Conservation (phyloP, 2,113 vertebrate species). For the Perca fluviatilis region DNA sequence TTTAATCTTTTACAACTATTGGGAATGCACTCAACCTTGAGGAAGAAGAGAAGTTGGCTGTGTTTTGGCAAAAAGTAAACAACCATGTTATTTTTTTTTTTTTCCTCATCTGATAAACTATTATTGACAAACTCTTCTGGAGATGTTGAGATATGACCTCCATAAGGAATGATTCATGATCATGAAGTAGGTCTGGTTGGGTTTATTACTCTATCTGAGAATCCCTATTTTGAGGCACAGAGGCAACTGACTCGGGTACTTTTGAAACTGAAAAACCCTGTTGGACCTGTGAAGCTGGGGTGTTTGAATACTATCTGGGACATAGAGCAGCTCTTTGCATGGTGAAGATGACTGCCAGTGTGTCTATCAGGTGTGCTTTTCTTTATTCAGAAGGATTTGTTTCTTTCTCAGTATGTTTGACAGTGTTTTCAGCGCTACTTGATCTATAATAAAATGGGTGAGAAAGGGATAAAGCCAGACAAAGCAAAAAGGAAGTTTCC, state of each 20-base stretch:
- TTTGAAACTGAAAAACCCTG: conserved; percentile 47
- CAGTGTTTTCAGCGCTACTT: conserved; percentile 43
- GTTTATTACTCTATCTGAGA: conserved; percentile 27
- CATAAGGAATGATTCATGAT: conserved; percentile 4
- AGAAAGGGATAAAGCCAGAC: conserved; percentile 26
- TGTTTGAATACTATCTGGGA: conserved; percentile 30
- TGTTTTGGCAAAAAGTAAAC: conserved; percentile 1
- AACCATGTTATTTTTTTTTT: neutral
- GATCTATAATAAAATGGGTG: conserved; percentile 52
- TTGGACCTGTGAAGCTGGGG: conserved; percentile 40
- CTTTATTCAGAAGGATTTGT: conserved; percentile 45
- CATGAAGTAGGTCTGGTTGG: conserved; percentile 8
- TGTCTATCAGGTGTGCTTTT: conserved; percentile 43
- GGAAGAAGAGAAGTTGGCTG: neutral
- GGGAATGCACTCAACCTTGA: neutral
- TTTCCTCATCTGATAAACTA: neutral
- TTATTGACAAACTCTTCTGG: neutral
- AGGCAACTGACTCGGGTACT: conserved; percentile 12
- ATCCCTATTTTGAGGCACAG: neutral
- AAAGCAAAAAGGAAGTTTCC: conserved; percentile 24
- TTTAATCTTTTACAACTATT: neutral
- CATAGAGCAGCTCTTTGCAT: conserved; percentile 8
- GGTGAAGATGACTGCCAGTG: conserved; percentile 20
- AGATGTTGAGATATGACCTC: conserved; percentile 16
- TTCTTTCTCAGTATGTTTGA: conserved; percentile 21